Conservation (phyloP, 2,113 vertebrate species). For the Hystrix cristata region DNA sequence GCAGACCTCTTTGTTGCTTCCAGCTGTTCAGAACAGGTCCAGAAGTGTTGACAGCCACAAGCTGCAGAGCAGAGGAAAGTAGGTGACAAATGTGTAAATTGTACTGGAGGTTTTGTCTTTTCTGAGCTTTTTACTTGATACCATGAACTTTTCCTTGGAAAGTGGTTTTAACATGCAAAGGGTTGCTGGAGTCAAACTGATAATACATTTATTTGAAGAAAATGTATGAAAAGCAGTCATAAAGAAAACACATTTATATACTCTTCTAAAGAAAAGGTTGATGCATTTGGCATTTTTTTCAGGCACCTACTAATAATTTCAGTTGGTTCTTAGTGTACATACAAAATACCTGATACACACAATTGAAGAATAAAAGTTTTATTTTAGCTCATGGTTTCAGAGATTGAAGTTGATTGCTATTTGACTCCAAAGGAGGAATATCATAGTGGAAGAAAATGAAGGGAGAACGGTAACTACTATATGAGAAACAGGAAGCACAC, state of each 20-base stretch:
- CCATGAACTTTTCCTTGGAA: background rate
- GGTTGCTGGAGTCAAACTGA: background rate
- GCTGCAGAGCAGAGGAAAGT: background rate
- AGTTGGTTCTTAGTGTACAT: background rate
- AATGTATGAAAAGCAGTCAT: background rate
- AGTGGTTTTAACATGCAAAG: background rate
- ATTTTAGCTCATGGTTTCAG: background rate
- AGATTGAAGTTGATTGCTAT: background rate
- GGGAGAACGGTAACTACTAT: too few species aligned
- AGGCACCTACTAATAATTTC: background rate
- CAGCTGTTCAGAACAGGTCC: background rate
- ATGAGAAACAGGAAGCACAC: background rate
- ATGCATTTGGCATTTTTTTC: background rate
- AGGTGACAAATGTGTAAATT: background rate
- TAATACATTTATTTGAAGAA: background rate
- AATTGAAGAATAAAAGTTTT: background rate
- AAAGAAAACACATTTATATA: background rate
- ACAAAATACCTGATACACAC: background rate
- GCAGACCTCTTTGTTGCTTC: background rate
- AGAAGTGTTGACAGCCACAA: background rate
- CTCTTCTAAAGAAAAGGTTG: background rate
- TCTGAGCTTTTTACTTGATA: background rate
- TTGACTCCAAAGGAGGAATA: background rate
- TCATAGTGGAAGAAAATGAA: background rate
- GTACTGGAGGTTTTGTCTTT: background rate